Base-by-base conservation (phyloP, 1,140 invertebrate genomes). In the Zaprionus camerounensis region DNA sequence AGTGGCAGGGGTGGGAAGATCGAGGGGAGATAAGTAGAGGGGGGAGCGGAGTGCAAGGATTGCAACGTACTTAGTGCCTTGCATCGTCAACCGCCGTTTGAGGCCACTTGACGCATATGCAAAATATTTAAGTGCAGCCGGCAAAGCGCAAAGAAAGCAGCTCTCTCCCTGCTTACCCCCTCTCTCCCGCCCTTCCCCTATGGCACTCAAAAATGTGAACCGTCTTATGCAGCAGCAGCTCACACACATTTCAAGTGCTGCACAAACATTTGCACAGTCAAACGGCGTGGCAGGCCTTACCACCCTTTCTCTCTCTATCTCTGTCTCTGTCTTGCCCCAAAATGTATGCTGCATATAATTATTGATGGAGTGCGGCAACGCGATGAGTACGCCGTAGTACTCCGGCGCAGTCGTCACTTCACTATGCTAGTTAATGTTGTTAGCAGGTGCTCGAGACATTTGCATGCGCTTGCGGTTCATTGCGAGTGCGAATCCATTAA, bases 271-370 rank as follows among this genome's bases (percentile, higher is more conserved):
- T 84, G 81, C 84, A 57, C 71, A 84, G 85, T 76, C 85, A 88
- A 88, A 84, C 78, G 78, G 77, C 61, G 82, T 78, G 76, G 77
- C 53, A 38, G 71, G 61, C 55, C 12, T 22, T 15, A n/a, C 20
- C 20, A 3, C n/a, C 9, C 57, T 6, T 15, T 26, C 26, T 20
- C 68, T 55, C 51, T n/a, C 34, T 58, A 5, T 20, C 56, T 13
- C 44, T 13, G n/a, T n/a, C 5, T 1, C 15, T 44, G 55, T 17
- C 26, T 49, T 67, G 20, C 55, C 70, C 78, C 79, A 80, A 85
- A 90, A 90, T 90, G 73, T 82, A 90, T 90, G 86, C 85, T 75
- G 71, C 85, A 90, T 80, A 90, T 90, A 90, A 90, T 90, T 90
- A 85, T 90, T 90, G 85, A 82, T 85, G 85, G 80, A 86, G 77